Conservation (phyloP, 1,140 invertebrate species). For the Megalonaias nervosa region DNA sequence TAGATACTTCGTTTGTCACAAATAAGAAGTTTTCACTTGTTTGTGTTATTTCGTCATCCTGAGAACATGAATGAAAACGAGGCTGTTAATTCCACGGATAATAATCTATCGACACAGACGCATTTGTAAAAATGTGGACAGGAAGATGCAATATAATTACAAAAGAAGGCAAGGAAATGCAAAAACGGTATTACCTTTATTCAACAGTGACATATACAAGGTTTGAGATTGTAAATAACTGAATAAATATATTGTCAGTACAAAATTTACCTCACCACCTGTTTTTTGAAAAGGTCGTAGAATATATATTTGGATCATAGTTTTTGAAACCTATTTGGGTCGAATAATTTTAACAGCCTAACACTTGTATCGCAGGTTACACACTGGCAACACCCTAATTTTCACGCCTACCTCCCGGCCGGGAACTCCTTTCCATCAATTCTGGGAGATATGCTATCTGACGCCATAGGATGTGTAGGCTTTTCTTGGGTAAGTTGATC, state of each 20-base stretch:
- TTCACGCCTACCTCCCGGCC: slow-evolving; percentile 99
- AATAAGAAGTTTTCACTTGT: too few relatives aligned
- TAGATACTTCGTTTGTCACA: not conserved
- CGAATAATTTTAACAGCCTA: not conserved
- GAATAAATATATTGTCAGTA: not conserved
- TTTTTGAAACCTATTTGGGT: not conserved
- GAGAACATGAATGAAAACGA: too few relatives aligned
- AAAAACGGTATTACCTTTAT: not conserved
- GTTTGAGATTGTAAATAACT: not conserved
- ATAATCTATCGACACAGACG: too few relatives aligned
- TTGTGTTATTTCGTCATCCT: too few relatives aligned
- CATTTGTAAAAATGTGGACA: too few relatives aligned
- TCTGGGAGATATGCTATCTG: slow-evolving; percentile 96
- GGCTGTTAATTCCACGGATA: too few relatives aligned
- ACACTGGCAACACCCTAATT: slow-evolving; percentile 99
- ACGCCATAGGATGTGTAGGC: slow-evolving; percentile 96
- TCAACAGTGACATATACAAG: not conserved
- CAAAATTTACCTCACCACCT: not conserved
- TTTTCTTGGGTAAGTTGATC: slow-evolving; percentile 92
- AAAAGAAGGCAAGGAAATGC: too few relatives aligned
- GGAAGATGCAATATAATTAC: too few relatives aligned
- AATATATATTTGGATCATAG: not conserved
- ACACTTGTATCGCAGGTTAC: slow-evolving; percentile 79
- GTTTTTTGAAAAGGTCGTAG: not conserved
- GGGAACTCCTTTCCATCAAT: slow-evolving; percentile 99